These are phyloP conservation scores for Chironomus tentans DNA, from an alignment of 2,888 invertebrate genomes.

Conservation along the genomic window DNA sequence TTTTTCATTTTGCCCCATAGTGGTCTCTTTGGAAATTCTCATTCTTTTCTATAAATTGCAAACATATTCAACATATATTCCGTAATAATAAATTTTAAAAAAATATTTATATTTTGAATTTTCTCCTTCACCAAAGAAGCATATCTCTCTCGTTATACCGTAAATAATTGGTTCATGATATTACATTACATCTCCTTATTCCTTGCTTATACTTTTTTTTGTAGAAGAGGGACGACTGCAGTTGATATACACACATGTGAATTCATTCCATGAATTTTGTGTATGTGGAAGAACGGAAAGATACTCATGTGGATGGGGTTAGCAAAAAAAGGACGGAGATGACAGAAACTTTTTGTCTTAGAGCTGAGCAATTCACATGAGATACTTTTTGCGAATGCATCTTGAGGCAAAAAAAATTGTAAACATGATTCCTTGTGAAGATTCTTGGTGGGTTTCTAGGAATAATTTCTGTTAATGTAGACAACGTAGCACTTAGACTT, in stretches of 20 bases:
- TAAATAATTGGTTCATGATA: constrained; percentile 27
- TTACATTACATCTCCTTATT: background rate
- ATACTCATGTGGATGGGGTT: background rate
- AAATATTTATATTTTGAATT: constrained; percentile 26
- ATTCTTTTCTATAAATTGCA: background rate
- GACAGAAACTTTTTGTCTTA: background rate
- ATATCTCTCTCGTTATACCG: background rate
- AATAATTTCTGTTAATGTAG: too few species aligned
- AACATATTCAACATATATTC: background rate
- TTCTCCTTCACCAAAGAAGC: background rate
- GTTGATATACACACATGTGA: background rate
- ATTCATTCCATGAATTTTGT: too few species aligned
- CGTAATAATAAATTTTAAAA: constrained; percentile 23
- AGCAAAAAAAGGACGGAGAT: background rate
- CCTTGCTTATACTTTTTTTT: background rate
- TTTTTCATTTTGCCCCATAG: too few species aligned
- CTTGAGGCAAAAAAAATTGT: background rate
- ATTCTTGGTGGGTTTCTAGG: too few species aligned
- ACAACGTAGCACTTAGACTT: too few species aligned
- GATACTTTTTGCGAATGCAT: background rate
- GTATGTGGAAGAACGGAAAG: too few species aligned
- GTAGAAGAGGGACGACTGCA: background rate
- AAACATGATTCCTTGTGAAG: too few species aligned
- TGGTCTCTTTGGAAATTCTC: background rate
- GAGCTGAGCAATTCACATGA: background rate